Evolutionary conservation across 2,797 vertebrate genomes (phyloP).

Genomic region (Carcharodon carcharias): DNA sequence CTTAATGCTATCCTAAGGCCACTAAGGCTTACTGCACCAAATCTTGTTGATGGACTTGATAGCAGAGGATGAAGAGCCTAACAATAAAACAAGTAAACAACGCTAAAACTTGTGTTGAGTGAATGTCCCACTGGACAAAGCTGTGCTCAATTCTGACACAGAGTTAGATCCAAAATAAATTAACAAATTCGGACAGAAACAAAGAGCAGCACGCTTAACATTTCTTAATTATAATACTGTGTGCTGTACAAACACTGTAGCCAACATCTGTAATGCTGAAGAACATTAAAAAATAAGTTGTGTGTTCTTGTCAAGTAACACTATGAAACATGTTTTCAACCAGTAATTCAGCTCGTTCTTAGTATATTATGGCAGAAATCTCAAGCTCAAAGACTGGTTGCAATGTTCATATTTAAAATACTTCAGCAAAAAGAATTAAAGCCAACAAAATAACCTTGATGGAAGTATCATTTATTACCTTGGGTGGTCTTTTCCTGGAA

Average conservation of each 20-base stretch:
- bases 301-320: neutral
- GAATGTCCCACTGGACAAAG: neutral
- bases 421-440: neutral
- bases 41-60: neutral
- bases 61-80: neutral
- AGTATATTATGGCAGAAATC: no score
- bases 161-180: neutral
- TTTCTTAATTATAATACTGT: neutral
- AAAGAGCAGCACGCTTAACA: neutral
- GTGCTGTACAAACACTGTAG: neutral
- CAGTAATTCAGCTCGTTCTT: neutral
- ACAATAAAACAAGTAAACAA: neutral
- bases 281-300: neutral
- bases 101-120: neutral
- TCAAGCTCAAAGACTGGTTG: neutral
- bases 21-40: neutral
- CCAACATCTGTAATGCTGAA: neutral
- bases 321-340: neutral
- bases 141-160: neutral
- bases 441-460: neutral
- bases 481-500: constrained; percentile 71
- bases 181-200: neutral
- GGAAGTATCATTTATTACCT: constrained; percentile 61
- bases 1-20: neutral
- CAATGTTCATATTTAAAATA: neutral